Evolutionary conservation across 2,797 vertebrate genomes (phyloP).

Genomic region (Lagodon rhomboides): DNA sequence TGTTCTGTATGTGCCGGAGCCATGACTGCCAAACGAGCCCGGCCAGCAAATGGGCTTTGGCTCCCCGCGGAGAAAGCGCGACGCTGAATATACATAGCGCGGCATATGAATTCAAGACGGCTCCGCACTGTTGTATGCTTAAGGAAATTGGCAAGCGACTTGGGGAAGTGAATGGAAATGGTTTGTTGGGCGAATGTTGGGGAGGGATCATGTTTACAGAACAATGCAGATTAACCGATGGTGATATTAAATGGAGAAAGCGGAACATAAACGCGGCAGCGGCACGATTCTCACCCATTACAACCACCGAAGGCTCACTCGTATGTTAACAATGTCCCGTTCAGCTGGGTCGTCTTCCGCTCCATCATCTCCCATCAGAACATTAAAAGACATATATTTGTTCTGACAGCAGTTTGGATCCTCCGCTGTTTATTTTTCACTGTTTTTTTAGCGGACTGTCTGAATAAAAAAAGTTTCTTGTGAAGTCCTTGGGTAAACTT

Average conservation of each 20-base stretch:
- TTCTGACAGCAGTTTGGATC: conserved; percentile 10
- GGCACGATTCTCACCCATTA: not conserved
- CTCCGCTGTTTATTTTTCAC: conserved; percentile 22
- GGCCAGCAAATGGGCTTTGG: conserved; percentile 76
- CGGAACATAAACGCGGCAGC: conserved; percentile 37
- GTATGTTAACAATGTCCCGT: conserved; percentile 7
- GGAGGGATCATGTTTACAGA: conserved; percentile 68
- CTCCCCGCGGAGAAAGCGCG: conserved; percentile 70
- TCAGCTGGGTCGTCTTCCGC: not conserved
- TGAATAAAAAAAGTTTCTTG: conserved; percentile 57
- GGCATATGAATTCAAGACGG: conserved; percentile 75
- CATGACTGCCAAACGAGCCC: conserved; percentile 76
- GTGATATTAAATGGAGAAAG: conserved; percentile 57
- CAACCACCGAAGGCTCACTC: not conserved
- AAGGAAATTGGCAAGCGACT: conserved; percentile 79
- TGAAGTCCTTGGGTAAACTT: conserved; percentile 78
- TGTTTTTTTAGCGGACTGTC: conserved; percentile 15
- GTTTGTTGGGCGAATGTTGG: conserved; percentile 69
- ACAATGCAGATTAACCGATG: conserved; percentile 72
- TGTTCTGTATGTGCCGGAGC: conserved; percentile 78
- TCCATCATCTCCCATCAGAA: not conserved
- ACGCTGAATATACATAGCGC: conserved; percentile 76
- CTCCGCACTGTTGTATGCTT: conserved; percentile 68
- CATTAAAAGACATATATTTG: not conserved
- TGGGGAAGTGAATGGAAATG: conserved; percentile 72